Base-by-base conservation (phyloP, 2,888 invertebrate genomes). In the Stenodera caucasica region DNA sequence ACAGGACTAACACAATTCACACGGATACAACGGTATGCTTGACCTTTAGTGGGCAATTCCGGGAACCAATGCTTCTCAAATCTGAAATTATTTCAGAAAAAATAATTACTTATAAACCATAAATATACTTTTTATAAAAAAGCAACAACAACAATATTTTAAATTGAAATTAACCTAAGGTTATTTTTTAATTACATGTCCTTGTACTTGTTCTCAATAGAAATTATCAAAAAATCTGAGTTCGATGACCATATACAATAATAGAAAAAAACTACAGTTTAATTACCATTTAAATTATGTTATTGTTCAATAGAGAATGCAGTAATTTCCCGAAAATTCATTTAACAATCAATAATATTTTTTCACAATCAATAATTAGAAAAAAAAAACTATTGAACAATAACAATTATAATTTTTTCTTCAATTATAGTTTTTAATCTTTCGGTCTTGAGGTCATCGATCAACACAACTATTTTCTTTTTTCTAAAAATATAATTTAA, bases 41-140 rank as follows among this genome's bases (percentile, higher is more conserved):
- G 88, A 57, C 89, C 90, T 78, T 86, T 87, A 73, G 83, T 84
- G 50, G 90, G 90, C 72, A 85, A 83, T 66, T 89, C 88, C 23
- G 90, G 89, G 77, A 89, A 90, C 90, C 90, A 90, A 76, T 90
- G 90, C 78, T 88, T 85, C 75, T 86, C 79, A 75, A 81, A 81
- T 73, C 80, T 80, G 67, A 15, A 70, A 70, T 9, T 53, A 66
- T 61, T 60, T 53, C 60, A 49, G 35, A 53, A 29, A 56, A 56
- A 12, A 30, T 18, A 18, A 40, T 8, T 45, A 45, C 5, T 12
- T 12, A 9, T 45, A 21, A 21, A 35, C 12, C 9, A 32, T 6
- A 8, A 5, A 8, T 1, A 8, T 6, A 37, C 15, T 35, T 35
- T 14, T 6, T 4, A 35, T n/a, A 35, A 15, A 37, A 45, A 21